Evolutionary conservation across 2,888 invertebrate genomes (phyloP).

Genomic region (Conus canariensis): DNA sequence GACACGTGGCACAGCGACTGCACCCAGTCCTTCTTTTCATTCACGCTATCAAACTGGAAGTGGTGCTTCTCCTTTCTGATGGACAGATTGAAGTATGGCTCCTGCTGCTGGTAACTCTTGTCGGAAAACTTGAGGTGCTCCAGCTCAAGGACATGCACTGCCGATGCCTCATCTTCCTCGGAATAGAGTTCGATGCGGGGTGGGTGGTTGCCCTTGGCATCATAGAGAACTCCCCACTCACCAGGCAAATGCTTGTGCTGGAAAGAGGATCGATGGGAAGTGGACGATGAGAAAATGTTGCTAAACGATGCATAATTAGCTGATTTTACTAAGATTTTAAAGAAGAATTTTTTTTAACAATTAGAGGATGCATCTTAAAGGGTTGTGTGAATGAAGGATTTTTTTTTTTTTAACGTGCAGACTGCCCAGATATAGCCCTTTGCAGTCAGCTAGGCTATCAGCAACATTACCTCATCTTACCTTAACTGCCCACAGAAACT

Average conservation of each 20-base stretch:
- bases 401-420: too few species aligned
- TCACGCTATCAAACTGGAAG: conserved; percentile 48
- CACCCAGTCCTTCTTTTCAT: conserved; percentile 53
- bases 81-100: conserved; percentile 51
- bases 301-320: background rate
- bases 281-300: background rate
- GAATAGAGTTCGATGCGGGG: conserved; percentile 54
- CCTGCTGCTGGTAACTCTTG: conserved; percentile 37
- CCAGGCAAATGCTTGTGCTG: conserved; percentile 55
- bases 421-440: too few species aligned
- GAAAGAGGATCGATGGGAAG: conserved; percentile 26
- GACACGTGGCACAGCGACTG: conserved; percentile 40
- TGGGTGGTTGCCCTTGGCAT: conserved; percentile 37
- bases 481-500: too few species aligned
- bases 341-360: too few species aligned
- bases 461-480: too few species aligned
- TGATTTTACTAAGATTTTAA: too few species aligned
- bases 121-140: conserved; percentile 30
- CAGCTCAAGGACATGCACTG: conserved; percentile 43
- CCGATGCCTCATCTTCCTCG: conserved; percentile 36
- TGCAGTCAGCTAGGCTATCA: too few species aligned
- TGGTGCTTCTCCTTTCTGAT: conserved; percentile 51
- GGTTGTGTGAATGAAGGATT: too few species aligned
- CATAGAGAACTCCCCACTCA: conserved; percentile 52
- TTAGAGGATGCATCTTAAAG: too few species aligned